phyloP scores from a whole-genome alignment of 2,113 vertebrate genomes.

The Syngnathus scovelli region DNA sequence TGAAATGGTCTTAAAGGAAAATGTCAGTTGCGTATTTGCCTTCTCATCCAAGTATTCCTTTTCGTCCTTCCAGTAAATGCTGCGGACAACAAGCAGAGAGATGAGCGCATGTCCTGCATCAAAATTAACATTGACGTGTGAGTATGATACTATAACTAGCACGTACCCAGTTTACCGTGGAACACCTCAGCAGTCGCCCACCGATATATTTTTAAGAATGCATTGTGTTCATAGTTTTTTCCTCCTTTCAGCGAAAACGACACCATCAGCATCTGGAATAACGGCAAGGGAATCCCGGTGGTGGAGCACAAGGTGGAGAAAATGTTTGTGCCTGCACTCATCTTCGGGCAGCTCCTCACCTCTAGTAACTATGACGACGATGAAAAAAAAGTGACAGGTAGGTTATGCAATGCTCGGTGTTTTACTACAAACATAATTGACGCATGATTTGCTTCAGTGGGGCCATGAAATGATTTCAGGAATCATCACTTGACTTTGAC shows the following conservation, averaged over 20 bases:
- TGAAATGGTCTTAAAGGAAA: neutral
- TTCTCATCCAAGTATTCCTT: neutral
- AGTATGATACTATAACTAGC: conserved; percentile 55
- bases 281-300: conserved; percentile 95
- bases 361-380: conserved; percentile 97
- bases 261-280: conserved; percentile 92
- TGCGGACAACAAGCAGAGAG: conserved; percentile 96
- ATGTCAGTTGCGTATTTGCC: neutral
- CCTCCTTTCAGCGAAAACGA: conserved; percentile 83
- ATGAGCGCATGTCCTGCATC: conserved; percentile 89
- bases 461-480: neutral
- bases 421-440: neutral
- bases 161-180: no score
- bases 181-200: neutral
- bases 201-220: no score
- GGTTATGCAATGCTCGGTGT: conserved; percentile 16
- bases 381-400: conserved; percentile 97
- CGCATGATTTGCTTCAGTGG: neutral
- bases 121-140: conserved; percentile 90
- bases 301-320: conserved; percentile 98
- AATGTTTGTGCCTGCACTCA: conserved; percentile 94
- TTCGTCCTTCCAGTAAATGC: conserved; percentile 80
- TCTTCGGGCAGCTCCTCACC: conserved; percentile 95
- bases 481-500: neutral
- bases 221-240: neutral